Evolutionary conservation across 2,113 vertebrate species (phyloP).

Genomic region (Microtus richardsoni): DNA sequence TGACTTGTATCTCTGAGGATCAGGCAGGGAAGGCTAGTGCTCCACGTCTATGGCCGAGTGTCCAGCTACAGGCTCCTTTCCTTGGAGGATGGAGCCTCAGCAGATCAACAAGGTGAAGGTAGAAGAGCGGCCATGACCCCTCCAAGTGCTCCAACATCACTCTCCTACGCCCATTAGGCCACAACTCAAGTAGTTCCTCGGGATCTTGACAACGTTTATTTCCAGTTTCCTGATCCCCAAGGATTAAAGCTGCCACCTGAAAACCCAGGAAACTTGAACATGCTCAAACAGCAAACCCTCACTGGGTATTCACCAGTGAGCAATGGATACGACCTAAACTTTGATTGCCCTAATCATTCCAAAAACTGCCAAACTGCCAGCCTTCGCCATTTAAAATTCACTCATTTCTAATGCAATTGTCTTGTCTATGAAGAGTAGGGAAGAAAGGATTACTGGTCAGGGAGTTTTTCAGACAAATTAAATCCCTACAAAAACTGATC

Average conservation of each 20-base stretch:
- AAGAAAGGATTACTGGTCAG: slow-evolving; percentile 82
- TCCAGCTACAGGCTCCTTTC: not conserved
- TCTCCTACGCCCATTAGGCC: not conserved
- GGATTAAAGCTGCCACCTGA: not conserved
- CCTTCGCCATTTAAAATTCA: slow-evolving; percentile 84
- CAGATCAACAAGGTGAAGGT: not conserved
- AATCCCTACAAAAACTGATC: slow-evolving; percentile 79
- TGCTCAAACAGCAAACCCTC: not conserved
- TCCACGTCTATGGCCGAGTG: not conserved
- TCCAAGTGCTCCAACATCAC: not conserved
- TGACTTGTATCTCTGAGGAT: not conserved
- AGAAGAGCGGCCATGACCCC: slow-evolving; percentile 15
- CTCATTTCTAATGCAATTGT: slow-evolving; percentile 86
- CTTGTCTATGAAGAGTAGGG: slow-evolving; percentile 81
- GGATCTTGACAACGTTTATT: slow-evolving; percentile 21
- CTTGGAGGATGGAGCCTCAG: not conserved
- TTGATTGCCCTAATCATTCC: slow-evolving; percentile 85
- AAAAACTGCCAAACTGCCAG: slow-evolving; percentile 86
- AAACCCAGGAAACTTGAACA: not conserved
- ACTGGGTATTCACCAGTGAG: slow-evolving; percentile 68
- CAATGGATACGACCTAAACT: slow-evolving; percentile 76
- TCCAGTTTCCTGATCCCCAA: not conserved
- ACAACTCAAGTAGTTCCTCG: slow-evolving; percentile 54
- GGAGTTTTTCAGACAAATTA: slow-evolving; percentile 85
- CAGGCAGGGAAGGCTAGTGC: not conserved